Base-by-base conservation (phyloP, 2,113 vertebrate species). In the Cottus gobio region DNA sequence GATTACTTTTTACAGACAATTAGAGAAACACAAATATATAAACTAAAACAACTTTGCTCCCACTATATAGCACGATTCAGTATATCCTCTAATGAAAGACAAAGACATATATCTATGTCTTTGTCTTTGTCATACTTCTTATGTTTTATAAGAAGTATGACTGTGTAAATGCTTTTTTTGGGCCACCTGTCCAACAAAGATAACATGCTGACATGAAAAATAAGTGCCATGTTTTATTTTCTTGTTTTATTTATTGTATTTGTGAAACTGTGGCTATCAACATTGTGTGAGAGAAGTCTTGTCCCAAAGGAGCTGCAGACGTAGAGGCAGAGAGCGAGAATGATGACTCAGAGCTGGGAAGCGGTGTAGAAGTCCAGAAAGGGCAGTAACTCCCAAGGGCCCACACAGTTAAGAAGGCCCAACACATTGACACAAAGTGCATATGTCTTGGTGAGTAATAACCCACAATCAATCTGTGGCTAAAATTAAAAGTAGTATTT, bases 221-320 rank as follows among this genome's bases (percentile, higher is more conserved):
- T 44, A 46, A 39, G 64, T 16, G 11, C n/a, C 20, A 56, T 15
- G 2, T 39, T 50, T 20, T 2, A 48, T 48, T 48, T 46, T 20
- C 37, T 80, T 73, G 9, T 71, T 46, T 46, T 3, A 73, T 67
- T 48, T 22, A 9, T n/a, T 39, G 63, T 63, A 63, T 63, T 74
- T 63, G 60, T 68, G 76, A 44, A 10, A 69, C 60, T 46, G 4
- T 3, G 11, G 76, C 76, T 85, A 73, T 79, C 82, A 77, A 7
- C 65, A 6, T 26, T 50, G 20, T 44, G 56, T 36, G 22, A 75
- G 28, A 74, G 50, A 31, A 28, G 60, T 72, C 15, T 7, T 7
- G 12, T 79, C 71, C 78, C 80, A 78, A 71, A 71, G 58, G n/a
- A 77, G 12, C 26, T 82, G 72, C 62, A 70, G 64, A 77, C 1